phyloP scores from a whole-genome alignment of 2,888 invertebrate genomes.

The Brenthis hecate region DNA sequence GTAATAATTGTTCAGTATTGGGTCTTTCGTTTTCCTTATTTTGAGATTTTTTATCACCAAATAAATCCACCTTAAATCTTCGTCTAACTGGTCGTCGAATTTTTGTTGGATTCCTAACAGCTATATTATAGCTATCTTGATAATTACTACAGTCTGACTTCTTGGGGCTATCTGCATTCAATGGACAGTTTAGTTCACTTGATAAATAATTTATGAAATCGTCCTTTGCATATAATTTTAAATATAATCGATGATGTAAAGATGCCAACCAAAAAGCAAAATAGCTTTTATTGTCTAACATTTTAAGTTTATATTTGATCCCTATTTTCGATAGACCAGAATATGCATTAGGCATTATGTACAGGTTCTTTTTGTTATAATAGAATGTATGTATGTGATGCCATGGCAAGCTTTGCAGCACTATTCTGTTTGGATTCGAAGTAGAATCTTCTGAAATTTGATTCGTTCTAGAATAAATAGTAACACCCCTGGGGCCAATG shows the following conservation, averaged over 20 bases:
- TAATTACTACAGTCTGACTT: conserved; percentile 73
- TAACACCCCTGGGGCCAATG: conserved; percentile 85
- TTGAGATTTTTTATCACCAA: conserved; percentile 79
- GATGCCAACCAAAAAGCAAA: conserved; percentile 90
- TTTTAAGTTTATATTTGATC: conserved; percentile 87
- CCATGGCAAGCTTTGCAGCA: conserved; percentile 83
- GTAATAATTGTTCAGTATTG: conserved; percentile 68
- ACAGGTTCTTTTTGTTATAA: conserved; percentile 88
- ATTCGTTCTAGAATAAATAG: conserved; percentile 81
- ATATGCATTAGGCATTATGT: conserved; percentile 81
- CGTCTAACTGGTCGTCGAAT: conserved; percentile 72
- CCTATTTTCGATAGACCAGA: conserved; percentile 82
- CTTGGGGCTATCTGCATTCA: conserved; percentile 63
- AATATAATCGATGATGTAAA: conserved; percentile 89
- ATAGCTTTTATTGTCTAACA: conserved; percentile 89
- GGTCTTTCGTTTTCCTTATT: conserved; percentile 88
- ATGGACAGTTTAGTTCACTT: conserved; percentile 81
- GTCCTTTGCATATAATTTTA: conserved; percentile 87
- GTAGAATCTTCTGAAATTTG: conserved; percentile 57
- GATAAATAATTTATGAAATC: conserved; percentile 85
- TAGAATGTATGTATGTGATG: conserved; percentile 89
- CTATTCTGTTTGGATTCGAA: conserved; percentile 67
- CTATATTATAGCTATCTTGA: conserved; percentile 78
- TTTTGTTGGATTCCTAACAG: conserved; percentile 72
- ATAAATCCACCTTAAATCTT: conserved; percentile 77